These are phyloP conservation scores for Cynocephalus volans DNA, from an alignment of 2,113 vertebrate species.

Conservation along the genomic window DNA sequence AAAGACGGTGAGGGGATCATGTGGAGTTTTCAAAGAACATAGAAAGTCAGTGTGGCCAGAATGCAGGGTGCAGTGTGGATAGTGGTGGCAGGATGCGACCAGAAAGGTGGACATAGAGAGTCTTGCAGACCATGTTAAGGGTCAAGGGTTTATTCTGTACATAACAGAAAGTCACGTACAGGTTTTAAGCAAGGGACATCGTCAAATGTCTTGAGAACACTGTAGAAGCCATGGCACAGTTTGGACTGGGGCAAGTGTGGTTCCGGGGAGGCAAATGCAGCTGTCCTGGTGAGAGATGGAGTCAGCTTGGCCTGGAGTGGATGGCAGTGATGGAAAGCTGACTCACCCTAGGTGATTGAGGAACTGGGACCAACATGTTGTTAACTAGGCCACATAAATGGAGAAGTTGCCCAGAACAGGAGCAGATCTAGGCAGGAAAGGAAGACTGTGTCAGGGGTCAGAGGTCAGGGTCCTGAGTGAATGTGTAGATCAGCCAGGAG, in stretches of 20 bases:
- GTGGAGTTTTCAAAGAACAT: neutral
- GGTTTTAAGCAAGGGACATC: neutral
- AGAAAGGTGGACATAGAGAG: neutral
- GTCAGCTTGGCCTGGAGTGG: neutral
- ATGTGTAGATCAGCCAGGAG: neutral
- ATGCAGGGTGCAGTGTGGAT: neutral
- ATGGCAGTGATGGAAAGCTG: neutral
- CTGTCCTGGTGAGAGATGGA: neutral
- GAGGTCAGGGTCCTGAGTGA: neutral
- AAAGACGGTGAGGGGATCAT: neutral
- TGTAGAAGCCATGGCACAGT: too few species aligned
- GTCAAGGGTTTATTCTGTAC: neutral
- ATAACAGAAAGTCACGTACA: neutral
- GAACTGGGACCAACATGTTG: neutral
- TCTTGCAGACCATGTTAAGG: neutral
- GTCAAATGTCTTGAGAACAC: neutral
- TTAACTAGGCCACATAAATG: neutral
- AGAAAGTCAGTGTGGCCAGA: neutral
- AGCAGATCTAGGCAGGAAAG: neutral
- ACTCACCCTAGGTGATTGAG: neutral
- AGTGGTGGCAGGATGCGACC: neutral
- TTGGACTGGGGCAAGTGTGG: neutral
- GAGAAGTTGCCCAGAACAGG: neutral
- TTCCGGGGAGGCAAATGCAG: neutral
- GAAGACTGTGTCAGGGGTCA: neutral